A percentile compares a stretch with the other conserved stretches of the same genome.
These are phyloP conservation scores for Arothron firmamentum DNA, from an alignment of 2,113 vertebrate species.

Conservation along the genomic window DNA sequence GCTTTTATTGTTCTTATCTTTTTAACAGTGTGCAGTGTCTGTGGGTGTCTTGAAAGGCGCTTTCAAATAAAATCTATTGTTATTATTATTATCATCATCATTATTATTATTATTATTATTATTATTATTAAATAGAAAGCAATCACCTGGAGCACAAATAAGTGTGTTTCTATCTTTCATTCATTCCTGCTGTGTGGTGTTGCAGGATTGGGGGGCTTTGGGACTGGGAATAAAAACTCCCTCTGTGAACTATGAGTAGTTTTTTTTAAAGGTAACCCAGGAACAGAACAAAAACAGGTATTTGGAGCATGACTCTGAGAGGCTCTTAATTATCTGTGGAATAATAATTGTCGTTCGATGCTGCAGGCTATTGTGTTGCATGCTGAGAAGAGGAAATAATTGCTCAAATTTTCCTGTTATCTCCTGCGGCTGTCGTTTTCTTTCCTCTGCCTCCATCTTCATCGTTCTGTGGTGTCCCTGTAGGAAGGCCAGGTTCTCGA, in stretches of 20 bases:
- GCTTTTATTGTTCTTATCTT: no score
- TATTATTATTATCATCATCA: no score
- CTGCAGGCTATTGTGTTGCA: not conserved
- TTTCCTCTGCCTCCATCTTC: not conserved
- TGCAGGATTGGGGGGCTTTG: no score
- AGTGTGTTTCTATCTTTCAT: not conserved
- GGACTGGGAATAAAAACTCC: conserved; percentile 1
- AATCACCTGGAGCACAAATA: not conserved
- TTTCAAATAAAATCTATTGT: no score
- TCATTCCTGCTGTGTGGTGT: not conserved
- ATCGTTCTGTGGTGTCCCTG: conserved; percentile 12
- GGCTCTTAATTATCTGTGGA: not conserved
- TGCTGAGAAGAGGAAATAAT: not conserved
- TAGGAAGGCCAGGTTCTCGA: conserved; percentile 96
- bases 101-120: no score
- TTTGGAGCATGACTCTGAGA: conserved; percentile 2
- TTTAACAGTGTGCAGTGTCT: no score
- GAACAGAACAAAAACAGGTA: not conserved
- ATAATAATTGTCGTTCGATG: not conserved
- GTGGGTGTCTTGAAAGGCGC: no score
- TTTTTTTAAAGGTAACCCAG: not conserved
- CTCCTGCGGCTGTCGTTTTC: not conserved
- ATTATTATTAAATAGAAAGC: no score
- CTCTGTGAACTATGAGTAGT: not conserved
- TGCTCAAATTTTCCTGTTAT: conserved; percentile 1